Conservation (phyloP, 2,113 vertebrate species). For the Cathartes aura region DNA sequence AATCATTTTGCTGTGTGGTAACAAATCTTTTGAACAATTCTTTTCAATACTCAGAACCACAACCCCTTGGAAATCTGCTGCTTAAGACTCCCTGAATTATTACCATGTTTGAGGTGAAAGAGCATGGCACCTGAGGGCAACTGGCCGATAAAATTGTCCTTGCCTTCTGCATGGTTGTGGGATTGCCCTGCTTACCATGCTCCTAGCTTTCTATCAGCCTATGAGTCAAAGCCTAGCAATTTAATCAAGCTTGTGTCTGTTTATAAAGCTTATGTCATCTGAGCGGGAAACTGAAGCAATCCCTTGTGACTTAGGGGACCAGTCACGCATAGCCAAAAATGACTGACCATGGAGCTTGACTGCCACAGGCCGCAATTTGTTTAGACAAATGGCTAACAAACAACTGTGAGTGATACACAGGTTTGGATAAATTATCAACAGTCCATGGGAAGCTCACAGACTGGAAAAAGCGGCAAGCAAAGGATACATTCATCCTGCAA, state of each 20-base stretch:
- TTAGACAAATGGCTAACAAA: neutral
- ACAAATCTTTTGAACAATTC: neutral
- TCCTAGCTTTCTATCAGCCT: neutral
- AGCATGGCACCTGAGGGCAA: neutral
- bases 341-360: neutral
- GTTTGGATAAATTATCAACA: neutral
- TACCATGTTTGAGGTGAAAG: neutral
- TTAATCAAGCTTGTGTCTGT: neutral
- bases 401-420: neutral
- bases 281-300: neutral
- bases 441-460: neutral
- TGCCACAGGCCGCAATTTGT: neutral
- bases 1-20: neutral
- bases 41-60: neutral
- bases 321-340: neutral
- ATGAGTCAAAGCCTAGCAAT: neutral
- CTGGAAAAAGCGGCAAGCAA: neutral
- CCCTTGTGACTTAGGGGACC: neutral
- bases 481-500: neutral
- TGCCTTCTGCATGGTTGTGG: neutral
- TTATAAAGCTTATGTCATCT: neutral
- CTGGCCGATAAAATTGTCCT: neutral
- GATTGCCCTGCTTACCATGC: neutral
- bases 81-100: neutral
- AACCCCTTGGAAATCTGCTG: neutral